Evolutionary conservation across 2,113 vertebrate genomes (phyloP), one percentile per base, ranked within the genome.

Genomic region (Peromyscus californicus): DNA sequence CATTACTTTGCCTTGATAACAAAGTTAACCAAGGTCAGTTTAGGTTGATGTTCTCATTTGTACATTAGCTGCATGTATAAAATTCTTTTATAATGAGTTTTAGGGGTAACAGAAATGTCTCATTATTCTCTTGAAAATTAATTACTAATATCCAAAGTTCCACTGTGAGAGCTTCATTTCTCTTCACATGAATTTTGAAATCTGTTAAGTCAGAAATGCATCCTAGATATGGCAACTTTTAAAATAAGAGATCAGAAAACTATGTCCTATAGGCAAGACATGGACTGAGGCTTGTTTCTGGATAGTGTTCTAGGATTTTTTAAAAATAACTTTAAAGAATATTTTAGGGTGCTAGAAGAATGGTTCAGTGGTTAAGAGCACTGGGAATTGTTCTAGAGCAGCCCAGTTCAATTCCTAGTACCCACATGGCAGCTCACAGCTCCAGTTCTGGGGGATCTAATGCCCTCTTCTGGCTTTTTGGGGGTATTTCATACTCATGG

Each of bases 31-130:
- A 95, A 93, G 11, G 83, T 19, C 33, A 91, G n/a, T 22, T 83
- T 85, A 89, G 65, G 5, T 7, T 21, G 75, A 10, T 29, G 4
- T 3, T 79, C 61, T 92, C 67, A 67, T 83, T 92, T 95, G 67
- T 80, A 13, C 57, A 45, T 94, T 82, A 72, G 45, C 78, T 87
- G 4, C n/a, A 90, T 92, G 83, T 65, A 61, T 7, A 90, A 11
- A 93, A 82, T 93, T 93, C 21, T 96, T 93, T 74, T 54, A 74
- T 94, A 70, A 88, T 88, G 12, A 90, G n/a, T 89, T 88, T 89
- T 79, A 82, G 19, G 48, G 4, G 78, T 70, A 79, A 65, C 70
- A 78, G 39, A 88, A 24, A 84, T 67, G 0, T 85, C 6, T 87
- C 15, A 24, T 89, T 86, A 59, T 36, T 94, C 16, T 95, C 7